Evolutionary conservation across 2,888 invertebrate species (phyloP).

Genomic region (Brachyptera putata): DNA sequence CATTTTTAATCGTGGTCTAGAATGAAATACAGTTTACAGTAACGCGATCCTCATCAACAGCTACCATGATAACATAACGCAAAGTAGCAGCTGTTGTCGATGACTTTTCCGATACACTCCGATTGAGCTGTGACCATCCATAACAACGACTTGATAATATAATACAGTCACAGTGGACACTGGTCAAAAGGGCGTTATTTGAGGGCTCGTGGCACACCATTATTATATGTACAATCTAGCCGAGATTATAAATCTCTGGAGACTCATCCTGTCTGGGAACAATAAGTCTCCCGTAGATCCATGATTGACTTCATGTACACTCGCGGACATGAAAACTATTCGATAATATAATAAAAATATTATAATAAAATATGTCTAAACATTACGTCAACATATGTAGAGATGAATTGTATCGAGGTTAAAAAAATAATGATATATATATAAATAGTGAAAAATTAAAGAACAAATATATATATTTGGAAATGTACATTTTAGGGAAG

Average conservation of each 20-base stretch:
- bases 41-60: neutral
- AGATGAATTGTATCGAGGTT: too few species aligned
- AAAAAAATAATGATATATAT: too few species aligned
- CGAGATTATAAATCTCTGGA: constrained; percentile 6
- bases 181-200: neutral
- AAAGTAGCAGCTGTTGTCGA: neutral
- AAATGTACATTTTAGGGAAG: too few species aligned
- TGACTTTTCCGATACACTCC: neutral
- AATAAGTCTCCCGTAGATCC: constrained; percentile 4
- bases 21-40: neutral
- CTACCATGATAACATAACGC: too few species aligned
- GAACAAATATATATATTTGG: too few species aligned
- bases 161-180: neutral
- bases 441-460: too few species aligned
- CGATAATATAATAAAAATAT: too few species aligned
- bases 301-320: constrained; percentile 11
- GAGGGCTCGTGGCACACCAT: constrained; percentile 8
- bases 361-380: too few species aligned
- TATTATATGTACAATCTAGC: neutral
- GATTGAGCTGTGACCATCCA: constrained; percentile 12
- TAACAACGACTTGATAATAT: neutral
- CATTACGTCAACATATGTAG: too few species aligned
- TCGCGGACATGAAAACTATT: too few species aligned
- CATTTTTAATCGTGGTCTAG: neutral
- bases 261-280: constrained; percentile 7